Base-by-base conservation (phyloP, 2,888 invertebrate genomes). In the Odontomyia ornata region DNA sequence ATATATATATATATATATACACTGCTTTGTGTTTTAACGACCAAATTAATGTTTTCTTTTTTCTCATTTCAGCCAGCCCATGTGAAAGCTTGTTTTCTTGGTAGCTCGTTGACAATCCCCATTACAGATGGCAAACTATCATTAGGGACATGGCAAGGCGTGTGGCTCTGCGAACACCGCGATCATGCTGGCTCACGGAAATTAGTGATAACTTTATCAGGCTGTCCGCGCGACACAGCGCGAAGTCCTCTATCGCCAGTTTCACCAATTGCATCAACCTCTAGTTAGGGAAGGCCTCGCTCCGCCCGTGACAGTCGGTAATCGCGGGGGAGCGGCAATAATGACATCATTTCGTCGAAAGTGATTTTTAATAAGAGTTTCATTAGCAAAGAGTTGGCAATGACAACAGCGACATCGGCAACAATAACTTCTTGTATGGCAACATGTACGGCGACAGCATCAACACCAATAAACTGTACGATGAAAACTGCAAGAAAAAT, bases 111-210 rank as follows among this genome's bases (percentile, higher is more conserved):
- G 85, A 97, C 96, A 84, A 95, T 98, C 86, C 98, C 98, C 81
- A 96, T 98, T 86, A 96, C 97, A 82, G 96, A 98, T 84, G 98
- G 98, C 83, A 95, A 96, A 88, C 89, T 98, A 84, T 96, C 96
- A 86, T 89, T 98, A 84, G 98, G 98, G 82, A 97, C 96, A 83
- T 98, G 98, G 98, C 98, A 98, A 89, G 98, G 98, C 80, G 94
- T 98, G 81, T 98, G 98, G 98, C 91, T 98, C 83, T 98, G 98
- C 89, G 98, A 98, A 88, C 98, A 98, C 89, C 92, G 98, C 85
- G 96, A 98, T 89, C 95, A 95, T 86, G 97, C 97, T 82, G 96
- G 97, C 83, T 95, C 95, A 86, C 92, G 96, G 83, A 96, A 96
- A 90, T 89, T 91, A 85, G 93, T 94, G 83, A 93, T 96, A 87